Evolutionary conservation across 2,888 invertebrate genomes (phyloP).

Genomic region (Nomada ferruginata): DNA sequence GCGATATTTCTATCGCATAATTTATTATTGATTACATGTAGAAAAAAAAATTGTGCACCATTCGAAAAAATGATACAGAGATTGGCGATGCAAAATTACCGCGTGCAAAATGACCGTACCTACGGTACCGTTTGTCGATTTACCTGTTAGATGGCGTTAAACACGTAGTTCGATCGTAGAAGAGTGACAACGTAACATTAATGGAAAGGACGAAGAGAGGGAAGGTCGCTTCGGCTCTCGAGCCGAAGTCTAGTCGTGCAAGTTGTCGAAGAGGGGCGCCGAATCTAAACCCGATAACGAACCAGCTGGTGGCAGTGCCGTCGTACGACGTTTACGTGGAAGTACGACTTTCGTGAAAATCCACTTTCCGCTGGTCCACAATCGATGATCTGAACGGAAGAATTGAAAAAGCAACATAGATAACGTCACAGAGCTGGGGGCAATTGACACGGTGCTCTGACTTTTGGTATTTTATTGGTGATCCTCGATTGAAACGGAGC

Average conservation of each 20-base stretch:
- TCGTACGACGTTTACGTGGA: conserved; percentile 70
- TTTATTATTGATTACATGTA: neutral
- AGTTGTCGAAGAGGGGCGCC: conserved; percentile 66
- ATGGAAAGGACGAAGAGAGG: conserved; percentile 1
- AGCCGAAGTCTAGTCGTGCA: conserved; percentile 48
- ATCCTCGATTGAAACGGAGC: neutral
- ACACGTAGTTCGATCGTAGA: conserved; percentile 48
- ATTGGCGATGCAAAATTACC: neutral
- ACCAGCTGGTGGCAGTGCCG: conserved; percentile 76
- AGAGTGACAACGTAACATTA: conserved; percentile 13
- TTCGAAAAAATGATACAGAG: neutral
- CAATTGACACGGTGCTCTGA: neutral
- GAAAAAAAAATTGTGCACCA: neutral
- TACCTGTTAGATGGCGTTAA: conserved; percentile 47
- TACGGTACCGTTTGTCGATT: neutral
- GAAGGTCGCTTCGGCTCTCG: conserved; percentile 10
- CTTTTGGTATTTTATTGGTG: neutral
- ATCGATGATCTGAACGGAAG: conserved; percentile 21
- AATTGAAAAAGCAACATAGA: neutral
- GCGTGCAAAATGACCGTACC: neutral
- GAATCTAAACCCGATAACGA: conserved; percentile 78
- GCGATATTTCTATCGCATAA: neutral
- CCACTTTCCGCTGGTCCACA: conserved; percentile 34
- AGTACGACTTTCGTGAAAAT: conserved; percentile 59
- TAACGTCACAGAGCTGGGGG: neutral